Evolutionary conservation across 1,140 invertebrate genomes (phyloP).

Genomic region (Arion vulgaris): DNA sequence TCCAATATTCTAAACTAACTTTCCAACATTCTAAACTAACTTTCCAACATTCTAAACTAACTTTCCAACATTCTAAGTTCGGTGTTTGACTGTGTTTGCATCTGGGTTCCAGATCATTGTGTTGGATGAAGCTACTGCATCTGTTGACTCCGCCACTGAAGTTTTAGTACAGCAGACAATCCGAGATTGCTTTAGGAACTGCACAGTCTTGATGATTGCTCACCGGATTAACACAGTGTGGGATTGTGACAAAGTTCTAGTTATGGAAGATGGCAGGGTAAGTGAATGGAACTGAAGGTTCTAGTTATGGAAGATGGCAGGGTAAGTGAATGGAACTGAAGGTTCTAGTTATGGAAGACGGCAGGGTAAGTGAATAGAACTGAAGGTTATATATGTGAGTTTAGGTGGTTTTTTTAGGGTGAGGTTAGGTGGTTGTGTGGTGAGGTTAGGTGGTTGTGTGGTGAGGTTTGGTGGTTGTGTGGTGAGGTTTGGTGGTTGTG

Average conservation of each 20-base stretch:
- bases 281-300: conserved; percentile 69
- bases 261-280: conserved; percentile 81
- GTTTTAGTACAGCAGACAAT: conserved; percentile 72
- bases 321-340: conserved; percentile 75
- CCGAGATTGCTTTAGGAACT: conserved; percentile 72
- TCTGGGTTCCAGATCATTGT: conserved; percentile 82
- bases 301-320: conserved; percentile 80
- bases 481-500: no score
- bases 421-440: no score
- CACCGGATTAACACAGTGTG: conserved; percentile 76
- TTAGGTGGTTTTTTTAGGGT: no score
- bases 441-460: no score
- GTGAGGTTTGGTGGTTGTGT: no score
- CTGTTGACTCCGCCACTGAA: conserved; percentile 81
- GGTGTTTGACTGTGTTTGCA: no score
- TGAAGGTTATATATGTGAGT: conserved; percentile 77
- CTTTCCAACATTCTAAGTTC: no score
- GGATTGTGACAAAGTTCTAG: conserved; percentile 72
- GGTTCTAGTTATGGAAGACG: conserved; percentile 79
- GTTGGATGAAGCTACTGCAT: conserved; percentile 90
- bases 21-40: no score
- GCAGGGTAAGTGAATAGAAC: conserved; percentile 76
- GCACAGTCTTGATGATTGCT: conserved; percentile 77
- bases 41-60: no score
- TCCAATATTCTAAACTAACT: no score